phyloP scores from a whole-genome alignment of 2,797 vertebrate genomes.

The Vespertilio murinus region DNA sequence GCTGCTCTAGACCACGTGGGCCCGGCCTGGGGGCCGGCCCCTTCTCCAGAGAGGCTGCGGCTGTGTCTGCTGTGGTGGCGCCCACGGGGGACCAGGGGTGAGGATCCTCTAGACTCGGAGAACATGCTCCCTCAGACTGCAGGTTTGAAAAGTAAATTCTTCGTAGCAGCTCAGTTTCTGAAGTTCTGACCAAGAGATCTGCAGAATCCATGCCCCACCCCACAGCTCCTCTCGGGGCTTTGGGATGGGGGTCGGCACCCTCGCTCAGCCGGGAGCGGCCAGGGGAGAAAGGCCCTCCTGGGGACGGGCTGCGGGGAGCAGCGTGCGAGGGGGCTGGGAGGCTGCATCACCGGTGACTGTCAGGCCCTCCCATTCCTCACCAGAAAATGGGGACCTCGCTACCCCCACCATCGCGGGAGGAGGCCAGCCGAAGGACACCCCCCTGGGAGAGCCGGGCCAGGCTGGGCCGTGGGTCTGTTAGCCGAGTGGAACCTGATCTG shows the following conservation, averaged over 20 bases:
- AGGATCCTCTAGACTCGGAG: neutral
- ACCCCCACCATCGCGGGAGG: neutral
- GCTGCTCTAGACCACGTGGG: neutral
- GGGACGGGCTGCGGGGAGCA: rapidly evolving
- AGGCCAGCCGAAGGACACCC: neutral
- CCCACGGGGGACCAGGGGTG: neutral
- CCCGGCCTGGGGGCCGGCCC: neutral
- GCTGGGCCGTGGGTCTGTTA: rapidly evolving
- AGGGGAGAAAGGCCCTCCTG: neutral
- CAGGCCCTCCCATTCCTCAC: neutral
- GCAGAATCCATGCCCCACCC: rapidly evolving
- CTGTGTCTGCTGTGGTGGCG: neutral
- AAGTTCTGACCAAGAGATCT: neutral
- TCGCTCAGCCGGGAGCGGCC: neutral
- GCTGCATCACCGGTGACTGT: neutral
- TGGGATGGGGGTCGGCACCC: neutral
- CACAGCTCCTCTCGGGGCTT: neutral
- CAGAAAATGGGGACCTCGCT: neutral
- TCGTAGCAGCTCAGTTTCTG: slow-evolving; percentile 23
- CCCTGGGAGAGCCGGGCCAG: neutral
- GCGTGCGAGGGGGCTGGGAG: neutral
- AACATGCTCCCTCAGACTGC: neutral
- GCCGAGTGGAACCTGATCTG: neutral
- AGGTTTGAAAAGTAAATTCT: slow-evolving; percentile 25
- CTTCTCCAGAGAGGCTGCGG: neutral